Conservation (phyloP, 2,797 vertebrate species). For the Danio aesculapii region DNA sequence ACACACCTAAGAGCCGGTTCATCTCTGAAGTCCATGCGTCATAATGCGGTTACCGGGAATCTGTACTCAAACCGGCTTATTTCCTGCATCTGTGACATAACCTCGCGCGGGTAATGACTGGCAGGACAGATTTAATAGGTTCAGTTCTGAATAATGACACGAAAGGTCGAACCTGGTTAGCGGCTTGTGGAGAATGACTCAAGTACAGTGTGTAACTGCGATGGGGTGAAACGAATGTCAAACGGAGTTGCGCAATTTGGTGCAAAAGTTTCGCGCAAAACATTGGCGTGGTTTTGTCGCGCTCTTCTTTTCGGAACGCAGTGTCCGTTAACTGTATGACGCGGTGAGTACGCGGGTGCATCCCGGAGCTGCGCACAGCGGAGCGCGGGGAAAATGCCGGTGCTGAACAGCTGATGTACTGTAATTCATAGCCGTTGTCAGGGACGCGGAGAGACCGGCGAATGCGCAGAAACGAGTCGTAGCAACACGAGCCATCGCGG, state of each 20-base stretch:
- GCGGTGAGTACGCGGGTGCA: not conserved
- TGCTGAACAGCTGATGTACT: not conserved
- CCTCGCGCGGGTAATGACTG: constrained; percentile 63
- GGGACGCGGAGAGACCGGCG: constrained; percentile 3
- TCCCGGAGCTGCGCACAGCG: not conserved
- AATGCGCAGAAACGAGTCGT: not conserved
- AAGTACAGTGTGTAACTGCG: not conserved
- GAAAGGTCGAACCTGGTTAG: constrained; percentile 14
- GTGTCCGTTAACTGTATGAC: not conserved
- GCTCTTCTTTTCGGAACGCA: not conserved
- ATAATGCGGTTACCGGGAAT: constrained; percentile 85
- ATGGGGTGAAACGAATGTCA: constrained; percentile 46
- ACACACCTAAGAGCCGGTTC: constrained; percentile 1
- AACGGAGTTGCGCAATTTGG: constrained; percentile 64
- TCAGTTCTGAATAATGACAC: constrained; percentile 1
- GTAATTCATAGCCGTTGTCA: not conserved
- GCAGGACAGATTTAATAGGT: constrained; percentile 59
- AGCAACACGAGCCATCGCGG: not conserved
- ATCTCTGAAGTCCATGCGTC: constrained; percentile 76
- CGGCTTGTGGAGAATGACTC: not conserved
- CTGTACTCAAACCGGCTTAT: constrained; percentile 76
- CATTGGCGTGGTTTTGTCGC: constrained; percentile 28
- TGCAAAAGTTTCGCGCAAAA: constrained; percentile 14
- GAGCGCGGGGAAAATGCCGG: not conserved
- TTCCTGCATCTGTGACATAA: constrained; percentile 77